Evolutionary conservation across 1,140 invertebrate genomes (phyloP).

Genomic region (Yoshiicerus persimilis): DNA sequence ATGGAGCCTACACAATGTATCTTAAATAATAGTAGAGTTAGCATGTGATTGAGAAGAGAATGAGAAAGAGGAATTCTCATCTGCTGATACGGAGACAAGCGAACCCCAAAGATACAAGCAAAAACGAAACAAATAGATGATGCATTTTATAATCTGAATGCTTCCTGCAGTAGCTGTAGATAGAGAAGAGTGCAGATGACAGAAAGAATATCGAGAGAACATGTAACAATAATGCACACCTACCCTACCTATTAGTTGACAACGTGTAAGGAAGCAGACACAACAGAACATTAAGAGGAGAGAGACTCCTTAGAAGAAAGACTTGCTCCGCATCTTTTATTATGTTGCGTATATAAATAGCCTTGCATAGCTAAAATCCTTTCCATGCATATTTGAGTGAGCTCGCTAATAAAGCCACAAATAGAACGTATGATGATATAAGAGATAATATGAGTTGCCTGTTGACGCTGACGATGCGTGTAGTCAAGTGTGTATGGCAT

Average conservation of each 20-base stretch:
- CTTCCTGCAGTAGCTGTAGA: too few relatives aligned
- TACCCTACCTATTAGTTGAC: background rate
- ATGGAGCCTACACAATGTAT: background rate
- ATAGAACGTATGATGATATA: slow-evolving; percentile 10
- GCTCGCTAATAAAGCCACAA: slow-evolving; percentile 5
- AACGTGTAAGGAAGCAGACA: background rate
- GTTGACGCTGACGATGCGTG: background rate
- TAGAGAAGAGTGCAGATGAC: too few relatives aligned
- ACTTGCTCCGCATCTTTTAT: background rate
- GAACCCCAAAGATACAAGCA: too few relatives aligned
- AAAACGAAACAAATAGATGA: too few relatives aligned
- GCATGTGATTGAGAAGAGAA: background rate
- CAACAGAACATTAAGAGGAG: background rate
- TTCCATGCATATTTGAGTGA: slow-evolving; percentile 16
- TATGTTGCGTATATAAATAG: slow-evolving; percentile 10
- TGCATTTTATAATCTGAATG: background rate
- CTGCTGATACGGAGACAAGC: too few relatives aligned
- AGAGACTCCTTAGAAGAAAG: too few relatives aligned
- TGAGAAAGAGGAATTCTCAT: background rate
- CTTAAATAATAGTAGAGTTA: background rate
- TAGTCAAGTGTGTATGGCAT: background rate
- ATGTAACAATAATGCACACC: background rate
- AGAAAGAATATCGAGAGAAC: background rate
- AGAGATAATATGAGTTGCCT: background rate
- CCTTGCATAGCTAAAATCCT: slow-evolving; percentile 15